Base-by-base conservation (phyloP, 2,113 vertebrate genomes). In the Neoarius graeffei region DNA sequence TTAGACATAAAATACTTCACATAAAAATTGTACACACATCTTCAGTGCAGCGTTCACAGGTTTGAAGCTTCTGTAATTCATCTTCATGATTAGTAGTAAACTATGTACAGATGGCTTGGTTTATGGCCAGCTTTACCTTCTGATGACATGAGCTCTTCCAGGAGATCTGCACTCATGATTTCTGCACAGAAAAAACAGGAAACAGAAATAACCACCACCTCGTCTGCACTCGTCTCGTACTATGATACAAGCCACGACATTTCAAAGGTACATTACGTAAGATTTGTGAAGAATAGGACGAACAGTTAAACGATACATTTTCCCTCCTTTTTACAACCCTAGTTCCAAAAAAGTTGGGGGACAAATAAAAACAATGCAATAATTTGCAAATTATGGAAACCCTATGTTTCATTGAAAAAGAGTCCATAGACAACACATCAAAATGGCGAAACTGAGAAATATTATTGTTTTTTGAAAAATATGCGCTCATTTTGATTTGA, bases 91-190 rank as follows among this genome's bases (percentile, higher is more conserved):
- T 85, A 90, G 81, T 87, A 90, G 83, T 85, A 88, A 57, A 90
- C 11, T 67, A 87, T 48, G 60, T 85, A 89, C 81, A 88, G 66
- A 30, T 67, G 85, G 59, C 81, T 83, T 77, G 89, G 54, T 56
- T 82, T 81, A 60, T 25, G 87, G 42, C 62, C 10, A 73, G 82
- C 88, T 91, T 79, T 92, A 99, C 98, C 98, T 97, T 99, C 98
- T 89, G 98, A 99, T 66, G 98, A 97, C 97, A 99, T 99, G 91
- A 99, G 92, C 91, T 99, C 98, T 87, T 99, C 98, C 83, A 99
- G 93, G 87, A 99, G 94, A 92, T 99, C 98, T 4, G 97, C 97
- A 89, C 95, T 97, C 95, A 97, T 97, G 90, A 97, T 97, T 92
- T 98, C 98, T 99, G 94, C 17, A 86, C 73, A 87, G 89, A 84